Conservation (phyloP, 2,888 invertebrate genomes). For the Gymnocheta viridis region DNA sequence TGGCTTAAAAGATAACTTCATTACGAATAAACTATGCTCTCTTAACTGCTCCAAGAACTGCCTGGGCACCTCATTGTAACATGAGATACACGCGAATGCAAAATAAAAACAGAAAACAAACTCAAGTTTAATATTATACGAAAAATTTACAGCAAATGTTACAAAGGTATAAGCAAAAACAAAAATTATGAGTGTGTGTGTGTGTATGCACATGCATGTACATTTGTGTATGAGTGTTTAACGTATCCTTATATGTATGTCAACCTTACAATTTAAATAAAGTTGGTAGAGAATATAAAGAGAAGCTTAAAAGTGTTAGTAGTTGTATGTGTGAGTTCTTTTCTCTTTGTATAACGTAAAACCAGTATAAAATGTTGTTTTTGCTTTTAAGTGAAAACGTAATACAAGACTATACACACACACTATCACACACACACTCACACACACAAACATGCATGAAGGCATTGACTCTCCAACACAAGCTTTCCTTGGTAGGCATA, state of each 20-base stretch:
- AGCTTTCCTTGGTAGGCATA: neutral
- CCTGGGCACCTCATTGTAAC: slow-evolving; percentile 17
- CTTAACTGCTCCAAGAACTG: neutral
- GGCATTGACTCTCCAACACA: neutral
- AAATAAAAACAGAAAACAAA: neutral
- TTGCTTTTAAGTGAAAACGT: neutral
- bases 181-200: neutral
- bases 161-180: slow-evolving; percentile 16
- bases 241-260: too few relatives aligned
- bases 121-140: slow-evolving; percentile 36
- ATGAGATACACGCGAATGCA: slow-evolving; percentile 33
- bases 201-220: neutral
- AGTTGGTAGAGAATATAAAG: slow-evolving; percentile 20
- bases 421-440: neutral
- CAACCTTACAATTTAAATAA: slow-evolving; percentile 11
- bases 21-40: too few relatives aligned
- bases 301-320: neutral
- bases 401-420: neutral
- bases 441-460: neutral
- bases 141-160: slow-evolving; percentile 50
- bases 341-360: neutral
- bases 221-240: neutral
- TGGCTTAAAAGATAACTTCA: too few relatives aligned
- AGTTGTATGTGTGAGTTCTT: neutral
- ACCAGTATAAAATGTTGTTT: slow-evolving; percentile 51